Percentiles rank a stretch among this genome's conserved stretches.
phyloP scores from a whole-genome alignment of 2,797 vertebrate genomes.

The Clarias pachynema region DNA sequence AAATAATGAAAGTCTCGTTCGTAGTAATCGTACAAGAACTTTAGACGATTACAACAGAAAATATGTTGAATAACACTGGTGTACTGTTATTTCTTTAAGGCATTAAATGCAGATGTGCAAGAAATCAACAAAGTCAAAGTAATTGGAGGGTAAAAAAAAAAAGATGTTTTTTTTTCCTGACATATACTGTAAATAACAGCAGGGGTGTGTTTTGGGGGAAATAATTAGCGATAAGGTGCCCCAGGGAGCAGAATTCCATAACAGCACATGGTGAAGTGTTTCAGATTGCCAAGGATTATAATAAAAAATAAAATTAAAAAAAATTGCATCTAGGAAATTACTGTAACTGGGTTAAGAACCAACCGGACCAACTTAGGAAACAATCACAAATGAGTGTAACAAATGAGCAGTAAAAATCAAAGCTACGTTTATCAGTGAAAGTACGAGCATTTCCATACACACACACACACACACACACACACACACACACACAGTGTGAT shows the following conservation, averaged over 20 bases:
- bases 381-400: no score
- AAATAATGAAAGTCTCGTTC: neutral
- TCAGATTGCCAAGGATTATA: neutral
- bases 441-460: no score
- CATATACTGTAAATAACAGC: neutral
- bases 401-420: no score
- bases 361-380: no score
- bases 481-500: no score
- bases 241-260: neutral
- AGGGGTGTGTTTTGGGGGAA: neutral
- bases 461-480: no score
- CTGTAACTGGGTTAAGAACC: no score
- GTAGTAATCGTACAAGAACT: neutral
- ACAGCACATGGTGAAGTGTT: neutral
- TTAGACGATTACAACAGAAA: neutral
- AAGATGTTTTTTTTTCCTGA: neutral
- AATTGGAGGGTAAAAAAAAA: neutral
- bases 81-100: neutral
- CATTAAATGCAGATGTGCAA: neutral
- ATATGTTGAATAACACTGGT: neutral
- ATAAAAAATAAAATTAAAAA: neutral
- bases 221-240: no score
- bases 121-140: neutral
- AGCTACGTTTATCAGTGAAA: no score
- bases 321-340: no score